Evolutionary conservation across 1,140 invertebrate genomes (phyloP), one percentile per base, ranked within the genome.

Genomic region (Helicorthomorpha holstii): DNA sequence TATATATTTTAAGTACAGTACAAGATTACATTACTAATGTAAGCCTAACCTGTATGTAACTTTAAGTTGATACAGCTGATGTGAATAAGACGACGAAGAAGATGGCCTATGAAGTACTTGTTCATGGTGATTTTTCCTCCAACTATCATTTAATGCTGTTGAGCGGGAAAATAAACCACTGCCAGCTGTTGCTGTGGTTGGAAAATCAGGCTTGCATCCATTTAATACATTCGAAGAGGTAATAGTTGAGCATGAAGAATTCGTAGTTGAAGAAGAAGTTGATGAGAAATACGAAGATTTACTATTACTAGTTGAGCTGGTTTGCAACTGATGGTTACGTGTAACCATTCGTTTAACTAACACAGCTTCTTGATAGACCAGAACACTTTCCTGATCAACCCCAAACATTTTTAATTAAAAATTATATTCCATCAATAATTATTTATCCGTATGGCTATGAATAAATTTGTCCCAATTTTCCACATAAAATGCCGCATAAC

Each of bases 311-410:
- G 7, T 34, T 7, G 29, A 34, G 16, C 7, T 34, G 29, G 16
- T 16, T 34, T 16, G 29, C 29, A 34, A 7, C 16, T 34, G 7
- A 16, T 34, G 29, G 7, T 16, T 7, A 34, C 29, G 7, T 7
- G 29, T 7, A 34, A 34, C 29, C 7, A 34, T 34, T 34, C 16
- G 7, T 34, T 34, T 34, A n/a, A 57, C 54, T 34, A 51, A 54
- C 22, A 58, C 54, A 29, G 57, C 57, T 29, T 58, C 57, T 52
- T 58, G 57, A 22, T 58, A 54, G 3, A 58, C 29, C 38, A 58
- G 49, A 14, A 48, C 54, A 41, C 23, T 50, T 27, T 58, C 57
- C 27, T 54, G 52, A 21, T 58, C 57, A 44, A 58, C 50, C 48
- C 52, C 54, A 50, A 58, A 58, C 57, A 58, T 58, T 16, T 16